phyloP scores from a whole-genome alignment of 2,113 vertebrate species.

The Oenanthe oenanthe region DNA sequence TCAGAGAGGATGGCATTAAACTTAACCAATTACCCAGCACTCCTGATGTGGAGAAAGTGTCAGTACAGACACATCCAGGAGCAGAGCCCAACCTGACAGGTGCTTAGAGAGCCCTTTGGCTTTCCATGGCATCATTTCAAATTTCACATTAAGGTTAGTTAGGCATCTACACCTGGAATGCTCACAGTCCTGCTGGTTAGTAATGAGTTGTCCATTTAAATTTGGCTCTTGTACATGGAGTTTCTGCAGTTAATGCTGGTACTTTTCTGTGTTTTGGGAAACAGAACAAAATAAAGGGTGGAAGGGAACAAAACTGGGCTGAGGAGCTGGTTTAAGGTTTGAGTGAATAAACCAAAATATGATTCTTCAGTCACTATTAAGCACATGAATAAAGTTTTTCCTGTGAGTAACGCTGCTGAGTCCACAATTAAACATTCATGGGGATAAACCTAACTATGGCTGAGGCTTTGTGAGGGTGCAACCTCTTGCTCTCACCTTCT shows the following conservation, averaged over 20 bases:
- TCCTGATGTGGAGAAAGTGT: not conserved
- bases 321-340: not conserved
- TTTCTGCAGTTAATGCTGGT: not conserved
- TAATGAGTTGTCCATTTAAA: not conserved
- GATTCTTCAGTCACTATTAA: not conserved
- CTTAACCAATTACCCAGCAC: not conserved
- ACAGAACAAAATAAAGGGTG: not conserved
- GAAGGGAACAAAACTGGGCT: too few species aligned
- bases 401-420: not conserved
- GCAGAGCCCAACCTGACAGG: not conserved
- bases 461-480: not conserved
- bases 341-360: fast-evolving
- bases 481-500: not conserved
- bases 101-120: fast-evolving
- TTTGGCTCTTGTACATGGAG: not conserved
- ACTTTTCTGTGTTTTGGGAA: not conserved
- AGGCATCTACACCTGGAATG: not conserved
- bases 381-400: not conserved
- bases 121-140: not conserved
- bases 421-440: not conserved
- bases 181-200: not conserved
- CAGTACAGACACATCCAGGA: not conserved
- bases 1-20: not conserved
- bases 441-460: not conserved
- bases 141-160: not conserved